phyloP scores from a whole-genome alignment of 2,113 vertebrate species.

The Scomber colias region DNA sequence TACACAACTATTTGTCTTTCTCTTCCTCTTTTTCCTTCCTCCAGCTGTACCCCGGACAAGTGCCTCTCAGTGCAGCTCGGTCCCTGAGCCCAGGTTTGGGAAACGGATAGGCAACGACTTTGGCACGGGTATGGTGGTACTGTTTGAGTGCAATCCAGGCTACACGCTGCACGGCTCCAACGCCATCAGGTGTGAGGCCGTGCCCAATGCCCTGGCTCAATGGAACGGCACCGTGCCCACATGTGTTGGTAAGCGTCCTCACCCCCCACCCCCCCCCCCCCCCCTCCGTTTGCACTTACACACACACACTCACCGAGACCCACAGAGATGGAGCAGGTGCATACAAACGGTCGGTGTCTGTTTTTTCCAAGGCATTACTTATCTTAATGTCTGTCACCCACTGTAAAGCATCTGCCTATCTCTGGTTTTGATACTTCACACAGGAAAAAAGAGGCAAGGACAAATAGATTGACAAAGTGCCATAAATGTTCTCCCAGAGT shows the following conservation, averaged over 20 bases:
- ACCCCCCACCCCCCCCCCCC: slow-evolving; percentile 5
- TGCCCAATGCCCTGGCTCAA: slow-evolving; percentile 94
- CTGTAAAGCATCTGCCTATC: slow-evolving; percentile 35
- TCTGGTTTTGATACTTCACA: slow-evolving; percentile 45
- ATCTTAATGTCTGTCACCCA: slow-evolving; percentile 44
- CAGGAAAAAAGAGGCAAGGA: slow-evolving; percentile 20
- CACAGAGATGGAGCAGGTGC: slow-evolving; percentile 47
- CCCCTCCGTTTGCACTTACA: neutral
- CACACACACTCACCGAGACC: neutral
- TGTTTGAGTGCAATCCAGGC: slow-evolving; percentile 97
- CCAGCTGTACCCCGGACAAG: slow-evolving; percentile 98
- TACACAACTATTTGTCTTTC: slow-evolving; percentile 37
- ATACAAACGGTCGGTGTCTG: slow-evolving; percentile 31
- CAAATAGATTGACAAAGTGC: slow-evolving; percentile 30
- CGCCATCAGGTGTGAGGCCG: slow-evolving; percentile 95
- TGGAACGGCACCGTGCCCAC: slow-evolving; percentile 98
- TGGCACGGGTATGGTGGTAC: slow-evolving; percentile 91
- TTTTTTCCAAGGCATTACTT: slow-evolving; percentile 42
- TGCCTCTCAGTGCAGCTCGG: slow-evolving; percentile 95
- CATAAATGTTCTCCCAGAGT: slow-evolving; percentile 12
- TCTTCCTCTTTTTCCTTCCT: slow-evolving; percentile 26
- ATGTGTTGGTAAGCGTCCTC: slow-evolving; percentile 90
- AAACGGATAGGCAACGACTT: slow-evolving; percentile 97
- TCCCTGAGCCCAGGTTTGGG: slow-evolving; percentile 97
- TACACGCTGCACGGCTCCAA: slow-evolving; percentile 93